phyloP scores from a whole-genome alignment of 2,113 vertebrate genomes.

The Telmatochromis brichardi region DNA sequence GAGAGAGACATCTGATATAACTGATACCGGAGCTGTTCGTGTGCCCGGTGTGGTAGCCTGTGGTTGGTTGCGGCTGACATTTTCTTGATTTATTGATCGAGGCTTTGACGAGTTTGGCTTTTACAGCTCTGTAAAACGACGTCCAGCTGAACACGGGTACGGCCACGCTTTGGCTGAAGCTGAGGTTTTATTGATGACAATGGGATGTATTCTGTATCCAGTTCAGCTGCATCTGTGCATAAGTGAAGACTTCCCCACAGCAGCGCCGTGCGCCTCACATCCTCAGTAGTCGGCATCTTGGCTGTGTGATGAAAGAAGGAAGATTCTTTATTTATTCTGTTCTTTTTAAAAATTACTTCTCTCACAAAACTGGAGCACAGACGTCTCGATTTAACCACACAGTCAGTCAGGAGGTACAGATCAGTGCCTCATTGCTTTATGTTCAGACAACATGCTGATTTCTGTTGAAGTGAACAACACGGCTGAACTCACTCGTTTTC shows the following conservation, averaged over 20 bases:
- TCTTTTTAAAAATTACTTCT: background rate
- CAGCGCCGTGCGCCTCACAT: background rate
- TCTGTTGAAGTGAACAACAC: background rate
- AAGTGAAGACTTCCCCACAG: background rate
- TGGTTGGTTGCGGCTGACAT: background rate
- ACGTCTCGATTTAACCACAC: fast-evolving
- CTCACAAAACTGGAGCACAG: background rate
- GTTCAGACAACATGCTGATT: background rate
- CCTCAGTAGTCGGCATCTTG: background rate
- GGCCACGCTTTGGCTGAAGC: fast-evolving
- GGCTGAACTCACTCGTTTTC: background rate
- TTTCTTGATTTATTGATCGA: background rate
- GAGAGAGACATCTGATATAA: background rate
- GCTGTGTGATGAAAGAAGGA: background rate
- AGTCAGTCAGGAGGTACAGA: background rate
- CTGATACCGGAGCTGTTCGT: fast-evolving
- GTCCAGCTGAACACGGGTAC: background rate
- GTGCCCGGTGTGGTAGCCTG: background rate
- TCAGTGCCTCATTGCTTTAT: background rate
- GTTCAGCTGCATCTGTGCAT: background rate
- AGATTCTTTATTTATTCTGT: background rate
- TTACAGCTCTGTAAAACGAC: background rate
- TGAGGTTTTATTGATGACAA: background rate
- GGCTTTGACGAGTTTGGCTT: background rate
- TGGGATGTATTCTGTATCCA: background rate